A percentile compares a stretch with the other conserved stretches of the same genome.
Evolutionary conservation across 1,140 invertebrate species (phyloP).

Genomic region (Cydia strobilella): DNA sequence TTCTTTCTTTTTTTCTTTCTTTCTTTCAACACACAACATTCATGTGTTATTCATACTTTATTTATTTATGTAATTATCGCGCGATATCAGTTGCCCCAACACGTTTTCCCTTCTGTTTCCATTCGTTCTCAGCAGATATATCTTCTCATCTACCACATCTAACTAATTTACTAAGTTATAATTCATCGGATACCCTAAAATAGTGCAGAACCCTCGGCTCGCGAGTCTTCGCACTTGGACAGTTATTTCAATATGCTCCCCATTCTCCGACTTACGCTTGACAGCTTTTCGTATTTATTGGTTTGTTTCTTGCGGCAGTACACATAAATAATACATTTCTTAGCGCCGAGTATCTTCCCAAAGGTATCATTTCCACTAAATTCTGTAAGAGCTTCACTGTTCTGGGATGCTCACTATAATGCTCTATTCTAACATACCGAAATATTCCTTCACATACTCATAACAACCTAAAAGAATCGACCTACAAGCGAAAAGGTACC

Average conservation of each 20-base stretch:
- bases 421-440: slow-evolving; percentile 23
- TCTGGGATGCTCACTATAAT: slow-evolving; percentile 20
- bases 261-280: slow-evolving; percentile 8
- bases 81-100: no score
- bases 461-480: not conserved
- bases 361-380: slow-evolving; percentile 28
- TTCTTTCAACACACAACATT: no score
- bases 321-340: slow-evolving; percentile 32
- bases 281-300: slow-evolving; percentile 25
- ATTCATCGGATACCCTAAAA: not conserved
- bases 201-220: not conserved
- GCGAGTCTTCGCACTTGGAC: not conserved
- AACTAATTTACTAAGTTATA: no score
- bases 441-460: not conserved
- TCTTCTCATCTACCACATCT: no score
- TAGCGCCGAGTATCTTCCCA: slow-evolving; percentile 16
- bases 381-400: slow-evolving; percentile 29
- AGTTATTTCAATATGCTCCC: slow-evolving; percentile 15
- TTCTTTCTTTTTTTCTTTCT: no score
- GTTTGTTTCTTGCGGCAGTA: slow-evolving; percentile 29
- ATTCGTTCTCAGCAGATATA: no score
- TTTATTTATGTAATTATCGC: no score
- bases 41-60: no score
- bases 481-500: not conserved
- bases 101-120: no score